Percentiles rank a stretch among this genome's conserved stretches.
Conservation (phyloP, 2,888 invertebrate species). For the Nomada goodeniana region DNA sequence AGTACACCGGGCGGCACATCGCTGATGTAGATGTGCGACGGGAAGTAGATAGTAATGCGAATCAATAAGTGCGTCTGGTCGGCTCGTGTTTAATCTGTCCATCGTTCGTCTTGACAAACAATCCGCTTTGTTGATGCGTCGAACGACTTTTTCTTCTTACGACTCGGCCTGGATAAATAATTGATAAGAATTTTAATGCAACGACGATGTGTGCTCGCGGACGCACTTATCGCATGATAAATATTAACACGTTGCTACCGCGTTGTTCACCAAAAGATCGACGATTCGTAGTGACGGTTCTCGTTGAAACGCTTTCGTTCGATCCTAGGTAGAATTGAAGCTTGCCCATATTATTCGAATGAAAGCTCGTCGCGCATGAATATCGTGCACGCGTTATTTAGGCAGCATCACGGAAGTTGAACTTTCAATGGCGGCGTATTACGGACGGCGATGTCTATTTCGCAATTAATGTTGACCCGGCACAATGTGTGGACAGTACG, state of each 20-base stretch:
- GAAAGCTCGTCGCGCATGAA: background rate
- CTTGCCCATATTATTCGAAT: background rate
- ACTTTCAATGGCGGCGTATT: background rate
- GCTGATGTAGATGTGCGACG: constrained; percentile 17
- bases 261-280: background rate
- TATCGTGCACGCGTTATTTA: background rate
- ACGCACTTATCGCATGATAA: background rate
- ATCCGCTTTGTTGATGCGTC: background rate
- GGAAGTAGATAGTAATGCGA: constrained; percentile 39
- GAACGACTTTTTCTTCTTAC: background rate
- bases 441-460: background rate
- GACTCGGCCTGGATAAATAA: constrained; percentile 9
- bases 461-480: constrained; percentile 27
- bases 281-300: constrained; percentile 17
- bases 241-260: background rate
- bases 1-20: constrained; percentile 11
- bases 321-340: background rate
- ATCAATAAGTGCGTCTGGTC: constrained; percentile 59
- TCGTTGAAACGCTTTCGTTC: constrained; percentile 21
- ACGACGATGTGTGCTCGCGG: background rate
- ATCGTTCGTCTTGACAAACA: constrained; percentile 5
- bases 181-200: constrained; percentile 6
- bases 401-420: background rate
- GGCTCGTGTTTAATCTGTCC: constrained; percentile 43
- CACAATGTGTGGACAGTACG: background rate